phyloP scores from a whole-genome alignment of 2,113 vertebrate species.

The Odocoileus hemionus region DNA sequence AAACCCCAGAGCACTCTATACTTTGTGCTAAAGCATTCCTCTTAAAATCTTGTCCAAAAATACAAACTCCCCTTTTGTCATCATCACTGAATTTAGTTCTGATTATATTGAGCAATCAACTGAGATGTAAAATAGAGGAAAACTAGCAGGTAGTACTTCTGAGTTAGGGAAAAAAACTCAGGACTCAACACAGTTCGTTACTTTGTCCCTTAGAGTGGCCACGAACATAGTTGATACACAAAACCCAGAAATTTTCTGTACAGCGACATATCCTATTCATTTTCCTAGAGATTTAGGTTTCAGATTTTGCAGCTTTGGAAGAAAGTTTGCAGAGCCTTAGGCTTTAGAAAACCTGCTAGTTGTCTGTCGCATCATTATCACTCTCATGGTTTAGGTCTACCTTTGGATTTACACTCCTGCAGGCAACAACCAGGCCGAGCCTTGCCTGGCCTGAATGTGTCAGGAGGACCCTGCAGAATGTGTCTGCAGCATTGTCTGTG shows the following conservation, averaged over 20 bases:
- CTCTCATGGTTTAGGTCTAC: accelerated
- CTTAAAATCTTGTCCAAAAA: neutral
- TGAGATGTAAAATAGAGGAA: neutral
- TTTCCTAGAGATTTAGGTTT: neutral
- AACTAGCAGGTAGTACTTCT: neutral
- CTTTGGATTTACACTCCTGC: neutral
- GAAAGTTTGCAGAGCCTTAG: neutral
- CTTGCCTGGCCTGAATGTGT: neutral
- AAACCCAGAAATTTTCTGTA: neutral
- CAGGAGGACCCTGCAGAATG: neutral
- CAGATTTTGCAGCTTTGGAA: neutral
- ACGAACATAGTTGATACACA: neutral
- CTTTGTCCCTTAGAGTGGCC: neutral
- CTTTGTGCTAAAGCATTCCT: neutral
- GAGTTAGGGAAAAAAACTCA: neutral
- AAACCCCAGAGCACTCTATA: neutral
- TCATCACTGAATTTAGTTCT: neutral
- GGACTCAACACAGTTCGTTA: neutral
- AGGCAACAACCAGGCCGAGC: neutral
- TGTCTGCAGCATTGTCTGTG: neutral
- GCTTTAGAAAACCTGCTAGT: neutral
- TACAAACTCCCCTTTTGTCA: neutral
- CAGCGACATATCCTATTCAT: neutral
- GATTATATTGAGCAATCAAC: neutral
- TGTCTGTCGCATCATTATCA: accelerated